Conservation (phyloP, 2,888 invertebrate species). For the Tetrapedia diversipes region DNA sequence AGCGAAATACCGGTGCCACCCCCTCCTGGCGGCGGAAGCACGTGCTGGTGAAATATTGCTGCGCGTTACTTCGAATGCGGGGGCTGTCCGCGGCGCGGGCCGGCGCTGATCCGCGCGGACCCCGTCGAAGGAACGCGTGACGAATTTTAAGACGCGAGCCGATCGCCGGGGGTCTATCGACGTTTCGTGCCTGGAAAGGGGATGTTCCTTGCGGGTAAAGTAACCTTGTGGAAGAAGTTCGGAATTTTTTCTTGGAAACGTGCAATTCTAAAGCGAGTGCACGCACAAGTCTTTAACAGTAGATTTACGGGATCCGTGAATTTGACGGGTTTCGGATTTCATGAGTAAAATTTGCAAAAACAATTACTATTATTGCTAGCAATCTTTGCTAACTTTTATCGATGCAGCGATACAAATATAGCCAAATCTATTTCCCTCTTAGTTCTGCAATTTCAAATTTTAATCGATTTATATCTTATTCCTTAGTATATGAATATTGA, state of each 20-base stretch:
- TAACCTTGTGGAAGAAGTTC: neutral
- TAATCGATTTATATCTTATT: no score
- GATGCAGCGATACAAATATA: no score
- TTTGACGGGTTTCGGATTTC: no score
- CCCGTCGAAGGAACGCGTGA: slow-evolving; percentile 7
- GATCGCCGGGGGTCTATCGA: slow-evolving; percentile 35
- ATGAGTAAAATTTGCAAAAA: no score
- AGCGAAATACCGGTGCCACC: slow-evolving; percentile 62
- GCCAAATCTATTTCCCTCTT: no score
- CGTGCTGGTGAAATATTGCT: slow-evolving; percentile 71
- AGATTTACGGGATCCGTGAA: no score
- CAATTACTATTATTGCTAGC: no score
- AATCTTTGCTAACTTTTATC: no score
- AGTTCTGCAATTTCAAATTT: no score
- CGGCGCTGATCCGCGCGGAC: slow-evolving; percentile 29
- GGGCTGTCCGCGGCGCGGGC: slow-evolving; percentile 55
- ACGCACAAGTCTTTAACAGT: no score
- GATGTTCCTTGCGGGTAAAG: neutral
- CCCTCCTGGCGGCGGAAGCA: slow-evolving; percentile 62
- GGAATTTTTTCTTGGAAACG: neutral
- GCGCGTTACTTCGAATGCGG: slow-evolving; percentile 66
- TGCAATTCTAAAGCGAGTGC: no score
- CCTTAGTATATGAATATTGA: no score
- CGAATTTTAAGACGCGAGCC: slow-evolving; percentile 38
- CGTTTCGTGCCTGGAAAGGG: slow-evolving; percentile 16